Percentiles rank a stretch among this genome's conserved stretches.
Conservation (phyloP, 64 coral and sea anemone species). For the Montipora sp. region DNA sequence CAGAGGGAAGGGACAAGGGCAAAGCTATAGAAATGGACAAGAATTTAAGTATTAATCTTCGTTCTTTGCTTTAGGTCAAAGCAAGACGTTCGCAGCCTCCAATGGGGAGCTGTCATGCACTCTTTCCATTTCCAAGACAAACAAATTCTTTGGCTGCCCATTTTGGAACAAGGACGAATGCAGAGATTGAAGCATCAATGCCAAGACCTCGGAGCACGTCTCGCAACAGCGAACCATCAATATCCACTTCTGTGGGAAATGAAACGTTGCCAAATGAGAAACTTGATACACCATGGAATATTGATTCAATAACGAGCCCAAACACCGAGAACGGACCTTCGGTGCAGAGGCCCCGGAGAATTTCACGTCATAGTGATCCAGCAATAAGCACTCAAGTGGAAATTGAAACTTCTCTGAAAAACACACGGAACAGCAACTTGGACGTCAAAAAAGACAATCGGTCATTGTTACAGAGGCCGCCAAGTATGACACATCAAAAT, state of each 20-base stretch:
- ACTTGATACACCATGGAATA: background rate
- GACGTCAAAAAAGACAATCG: background rate
- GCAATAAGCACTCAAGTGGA: background rate
- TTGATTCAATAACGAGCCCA: background rate
- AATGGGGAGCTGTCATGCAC: background rate
- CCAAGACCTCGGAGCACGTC: background rate
- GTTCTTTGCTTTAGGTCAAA: background rate
- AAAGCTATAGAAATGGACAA: no score
- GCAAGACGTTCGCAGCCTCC: background rate
- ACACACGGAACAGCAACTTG: background rate
- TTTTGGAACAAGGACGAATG: background rate
- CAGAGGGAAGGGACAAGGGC: no score
- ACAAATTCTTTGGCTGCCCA: background rate
- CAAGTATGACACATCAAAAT: background rate
- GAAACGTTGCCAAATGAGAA: background rate
- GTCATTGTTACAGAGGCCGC: background rate
- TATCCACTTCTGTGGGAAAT: background rate
- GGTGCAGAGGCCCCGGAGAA: background rate
- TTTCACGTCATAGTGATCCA: slow-evolving; percentile 8
- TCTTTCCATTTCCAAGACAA: background rate
- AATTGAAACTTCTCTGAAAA: background rate
- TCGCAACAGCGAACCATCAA: slow-evolving; percentile 1
- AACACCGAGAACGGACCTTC: background rate
- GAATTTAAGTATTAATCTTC: background rate
- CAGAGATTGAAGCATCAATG: background rate